Evolutionary conservation across 2,888 invertebrate genomes (phyloP), one percentile per base, ranked within the genome.

Genomic region (Hypselothyrea guttata): DNA sequence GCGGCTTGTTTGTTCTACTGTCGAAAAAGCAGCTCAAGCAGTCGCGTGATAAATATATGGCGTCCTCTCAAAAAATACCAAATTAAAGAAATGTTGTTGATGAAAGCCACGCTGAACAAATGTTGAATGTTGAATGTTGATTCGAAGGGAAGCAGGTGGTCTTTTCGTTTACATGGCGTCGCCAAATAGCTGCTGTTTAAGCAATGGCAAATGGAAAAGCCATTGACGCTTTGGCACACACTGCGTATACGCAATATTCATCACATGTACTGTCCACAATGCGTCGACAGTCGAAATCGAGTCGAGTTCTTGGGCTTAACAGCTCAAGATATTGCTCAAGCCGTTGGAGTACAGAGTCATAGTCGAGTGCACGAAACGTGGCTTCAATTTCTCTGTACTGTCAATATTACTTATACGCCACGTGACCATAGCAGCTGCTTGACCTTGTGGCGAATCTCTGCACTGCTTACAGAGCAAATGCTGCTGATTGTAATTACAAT

Each of bases 391-490:
- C 31, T 46, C 37, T 37, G 54, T 35, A 31, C 42, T 51, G 51
- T 52, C 54, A 44, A 69, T 45, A 52, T 64, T 33, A 45, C 61
- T 52, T 49, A 67, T 66, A 67, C 67, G 67, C 49, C 57, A 62
- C 53, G 67, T 62, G 61, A 61, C 61, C 56, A 51, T 51, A 38
- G 31, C 56, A 30, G 1, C 44, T 12, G 13, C 44, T 49, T 60
- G 66, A 66, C 66, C 61, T 66, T 66, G 66, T 52, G 51, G 28
- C 28, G 15, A 16, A 13, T 31, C 33, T 34, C 9, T 18, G 0
- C 12, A 1, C 9, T 7, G 1, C 12, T n/a, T 4, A 5, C 1
- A 22, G 22, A 4, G 22, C 22, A 22, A 22, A 22, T 16, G 4
- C 27, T 4, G 11, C 34, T 38, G 18, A 54, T 53, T 58, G 52